Evolutionary conservation across 1,140 invertebrate species (phyloP).

Genomic region (Cardiocondyla obscurior): DNA sequence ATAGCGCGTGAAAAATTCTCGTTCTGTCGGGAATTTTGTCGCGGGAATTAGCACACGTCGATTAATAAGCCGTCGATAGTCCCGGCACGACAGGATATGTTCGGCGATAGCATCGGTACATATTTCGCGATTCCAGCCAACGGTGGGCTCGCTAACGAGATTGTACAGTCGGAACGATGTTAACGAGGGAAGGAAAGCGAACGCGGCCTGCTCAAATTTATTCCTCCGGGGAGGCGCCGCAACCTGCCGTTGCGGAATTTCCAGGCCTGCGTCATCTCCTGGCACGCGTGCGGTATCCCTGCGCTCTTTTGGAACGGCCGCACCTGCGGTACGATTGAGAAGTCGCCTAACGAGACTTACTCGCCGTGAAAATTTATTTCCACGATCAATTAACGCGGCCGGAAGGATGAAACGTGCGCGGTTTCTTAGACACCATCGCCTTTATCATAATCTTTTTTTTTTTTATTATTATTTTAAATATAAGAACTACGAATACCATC

Average conservation of each 20-base stretch:
- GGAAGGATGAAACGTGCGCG: no score
- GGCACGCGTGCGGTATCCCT: neutral
- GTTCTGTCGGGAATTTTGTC: neutral
- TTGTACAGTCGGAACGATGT: neutral
- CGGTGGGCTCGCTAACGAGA: slow-evolving; percentile 48
- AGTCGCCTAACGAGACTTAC: neutral
- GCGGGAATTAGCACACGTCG: neutral
- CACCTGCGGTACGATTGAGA: neutral
- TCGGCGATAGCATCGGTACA: slow-evolving; percentile 47
- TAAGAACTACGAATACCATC: no score
- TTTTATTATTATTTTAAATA: no score
- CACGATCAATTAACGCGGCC: neutral
- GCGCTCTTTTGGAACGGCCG: neutral
- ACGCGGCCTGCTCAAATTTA: slow-evolving; percentile 50
- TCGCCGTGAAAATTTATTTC: neutral
- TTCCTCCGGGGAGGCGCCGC: slow-evolving; percentile 9
- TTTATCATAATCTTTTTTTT: no score
- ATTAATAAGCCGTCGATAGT: slow-evolving; percentile 9
- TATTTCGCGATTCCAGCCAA: slow-evolving; percentile 12
- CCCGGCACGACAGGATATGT: neutral
- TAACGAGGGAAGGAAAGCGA: slow-evolving; percentile 55
- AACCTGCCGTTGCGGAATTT: slow-evolving; percentile 21
- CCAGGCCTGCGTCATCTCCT: neutral
- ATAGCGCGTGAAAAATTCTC: neutral
- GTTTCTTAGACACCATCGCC: no score